Evolutionary conservation across 2,113 vertebrate genomes (phyloP), one percentile per base, ranked within the genome.

Genomic region (Hippocampus guttulatus): DNA sequence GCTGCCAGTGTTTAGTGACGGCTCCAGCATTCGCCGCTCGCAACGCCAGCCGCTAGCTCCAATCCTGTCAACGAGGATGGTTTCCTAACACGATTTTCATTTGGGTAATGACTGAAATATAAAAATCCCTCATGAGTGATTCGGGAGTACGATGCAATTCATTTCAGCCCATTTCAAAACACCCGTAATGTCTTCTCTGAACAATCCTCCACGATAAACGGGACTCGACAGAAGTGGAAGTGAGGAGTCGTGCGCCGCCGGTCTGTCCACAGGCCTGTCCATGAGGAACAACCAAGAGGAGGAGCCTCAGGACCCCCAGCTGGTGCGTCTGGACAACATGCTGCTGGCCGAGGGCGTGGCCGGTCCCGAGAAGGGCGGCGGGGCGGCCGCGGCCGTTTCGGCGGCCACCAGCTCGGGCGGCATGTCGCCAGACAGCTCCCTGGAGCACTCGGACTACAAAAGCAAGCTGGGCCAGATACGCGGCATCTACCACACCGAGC

Each of bases 381-480:
- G 95, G 10, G 95, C 94, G 0, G 95, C 95, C 0, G 95, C 95
- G 0, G 95, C 95, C 0, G 95, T 95, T 0, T 95, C 95, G 0
- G 95, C 95, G 0, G 95, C 95, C 1, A 95, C 95, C 54, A 94
- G 95, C 67, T 94, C 95, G 3, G 95, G 94, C 4, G 91, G 91
- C 77, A 94, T 95, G 88, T 95, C 95, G 8, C 95, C 95, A 0
- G 95, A 96, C 90, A 96, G 94, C 90, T 95, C 95, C 64, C 93
- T 95, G 49, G 94, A 96, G 78, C 95, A 96, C 91, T 95, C 95
- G 1, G 95, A 96, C 90, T 96, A 96, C 88, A 95, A 95, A 80
- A 95, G 93, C 91, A 96, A 96, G 90, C 93, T 96, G 69, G 95
- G 94, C 79, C 95, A 96, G 88, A 96, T 96, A 84, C 94, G 95